These are phyloP conservation scores for Elysia crispata DNA, from an alignment of 2,888 invertebrate genomes.

Conservation along the genomic window DNA sequence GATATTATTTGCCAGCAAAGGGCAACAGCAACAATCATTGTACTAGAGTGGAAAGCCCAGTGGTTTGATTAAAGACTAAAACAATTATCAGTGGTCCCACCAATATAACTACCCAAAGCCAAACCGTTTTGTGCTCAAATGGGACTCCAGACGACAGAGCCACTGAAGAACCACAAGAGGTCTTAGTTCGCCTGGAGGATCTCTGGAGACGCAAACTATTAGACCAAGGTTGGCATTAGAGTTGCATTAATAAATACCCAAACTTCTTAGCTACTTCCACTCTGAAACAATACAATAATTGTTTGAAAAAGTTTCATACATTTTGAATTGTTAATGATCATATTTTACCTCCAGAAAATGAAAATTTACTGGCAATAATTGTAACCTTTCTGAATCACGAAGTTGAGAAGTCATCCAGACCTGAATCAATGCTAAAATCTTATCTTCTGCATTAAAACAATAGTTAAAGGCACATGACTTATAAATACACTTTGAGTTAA, in stretches of 20 bases:
- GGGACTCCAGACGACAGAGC: neutral
- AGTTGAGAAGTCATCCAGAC: no score
- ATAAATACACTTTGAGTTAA: neutral
- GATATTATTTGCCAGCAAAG: no score
- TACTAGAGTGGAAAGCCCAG: neutral
- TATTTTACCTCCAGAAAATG: no score
- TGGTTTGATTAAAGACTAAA: no score
- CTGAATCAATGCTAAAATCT: neutral
- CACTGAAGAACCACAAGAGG: neutral
- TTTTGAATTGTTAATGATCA: no score
- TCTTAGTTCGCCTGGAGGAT: no score
- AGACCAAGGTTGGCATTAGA: neutral
- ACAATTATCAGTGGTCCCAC: neutral
- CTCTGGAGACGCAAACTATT: neutral
- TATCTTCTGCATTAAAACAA: neutral
- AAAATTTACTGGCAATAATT: no score
- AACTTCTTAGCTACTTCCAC: neutral
- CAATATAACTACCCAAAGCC: neutral
- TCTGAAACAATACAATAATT: neutral
- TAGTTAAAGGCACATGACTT: no score
- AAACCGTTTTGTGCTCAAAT: neutral
- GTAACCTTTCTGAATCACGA: no score
- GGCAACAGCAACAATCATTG: neutral
- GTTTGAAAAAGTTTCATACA: no score
- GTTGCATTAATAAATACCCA: neutral